Evolutionary conservation across 2,113 vertebrate species (phyloP).

Genomic region (Aptenodytes forsteri): DNA sequence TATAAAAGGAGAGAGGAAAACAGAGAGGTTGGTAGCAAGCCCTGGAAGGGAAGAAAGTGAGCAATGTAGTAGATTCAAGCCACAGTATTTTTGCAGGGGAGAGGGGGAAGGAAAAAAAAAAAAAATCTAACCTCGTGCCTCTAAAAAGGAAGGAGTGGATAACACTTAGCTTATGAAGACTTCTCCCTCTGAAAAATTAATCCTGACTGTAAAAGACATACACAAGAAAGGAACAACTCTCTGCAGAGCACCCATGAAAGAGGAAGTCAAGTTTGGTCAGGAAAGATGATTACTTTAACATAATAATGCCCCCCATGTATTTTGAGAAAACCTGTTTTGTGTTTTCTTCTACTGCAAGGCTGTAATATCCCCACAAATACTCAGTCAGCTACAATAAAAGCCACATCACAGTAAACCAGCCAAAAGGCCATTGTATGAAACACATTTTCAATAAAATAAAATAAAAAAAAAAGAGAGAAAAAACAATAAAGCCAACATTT

Average conservation of each 20-base stretch:
- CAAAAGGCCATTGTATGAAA: neutral
- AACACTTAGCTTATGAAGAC: neutral
- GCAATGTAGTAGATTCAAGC: neutral
- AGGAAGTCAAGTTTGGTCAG: neutral
- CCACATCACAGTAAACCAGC: slow-evolving; percentile 14
- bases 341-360: neutral
- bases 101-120: too few species aligned
- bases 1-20: neutral
- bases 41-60: neutral
- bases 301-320: slow-evolving; percentile 1
- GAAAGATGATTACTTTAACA: slow-evolving; percentile 29
- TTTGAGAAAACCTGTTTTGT: neutral
- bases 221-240: neutral
- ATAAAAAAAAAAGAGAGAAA: neutral
- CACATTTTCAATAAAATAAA: neutral
- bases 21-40: neutral
- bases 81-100: neutral
- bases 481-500: neutral
- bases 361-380: slow-evolving; percentile 2
- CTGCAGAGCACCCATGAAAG: slow-evolving; percentile 8
- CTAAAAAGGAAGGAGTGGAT: neutral
- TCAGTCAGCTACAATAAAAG: slow-evolving; percentile 12
- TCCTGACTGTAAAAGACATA: neutral
- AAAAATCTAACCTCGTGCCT: neutral
- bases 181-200: slow-evolving; percentile 16